phyloP scores from a whole-genome alignment of 1,140 invertebrate species.

The Zaprionus ornatus region DNA sequence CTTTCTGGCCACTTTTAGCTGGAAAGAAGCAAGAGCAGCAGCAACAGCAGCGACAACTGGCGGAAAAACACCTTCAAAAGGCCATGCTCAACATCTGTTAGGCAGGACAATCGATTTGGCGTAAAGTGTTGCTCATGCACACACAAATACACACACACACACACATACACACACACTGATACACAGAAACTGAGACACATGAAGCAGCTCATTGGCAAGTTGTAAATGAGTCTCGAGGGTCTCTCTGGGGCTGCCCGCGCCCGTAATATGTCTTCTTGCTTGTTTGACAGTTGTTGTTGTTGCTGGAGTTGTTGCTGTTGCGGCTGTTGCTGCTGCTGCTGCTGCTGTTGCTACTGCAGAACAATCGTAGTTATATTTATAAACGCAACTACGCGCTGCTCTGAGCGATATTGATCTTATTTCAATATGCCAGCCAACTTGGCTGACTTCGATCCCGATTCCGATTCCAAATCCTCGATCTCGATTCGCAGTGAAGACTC shows the following conservation, averaged over 20 bases:
- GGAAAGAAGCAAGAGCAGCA: background rate
- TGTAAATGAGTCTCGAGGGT: constrained; percentile 77
- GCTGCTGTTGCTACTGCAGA: constrained; percentile 35
- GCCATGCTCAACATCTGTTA: constrained; percentile 76
- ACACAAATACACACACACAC: constrained; percentile 29
- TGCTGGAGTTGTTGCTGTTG: constrained; percentile 29
- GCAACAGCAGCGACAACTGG: constrained; percentile 37
- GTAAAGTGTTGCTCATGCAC: constrained; percentile 66
- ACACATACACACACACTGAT: background rate
- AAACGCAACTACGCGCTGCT: constrained; percentile 78
- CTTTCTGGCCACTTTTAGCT: constrained; percentile 1
- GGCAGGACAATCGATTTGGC: constrained; percentile 76
- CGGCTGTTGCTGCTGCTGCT: constrained; percentile 9
- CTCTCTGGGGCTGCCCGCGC: constrained; percentile 52
- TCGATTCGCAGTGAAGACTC: constrained; percentile 10
- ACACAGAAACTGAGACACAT: constrained; percentile 27
- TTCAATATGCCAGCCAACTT: constrained; percentile 70
- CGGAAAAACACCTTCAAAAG: constrained; percentile 70
- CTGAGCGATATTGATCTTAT: constrained; percentile 79
- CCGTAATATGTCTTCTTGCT: constrained; percentile 83
- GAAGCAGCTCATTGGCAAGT: constrained; percentile 54
- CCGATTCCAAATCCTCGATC: background rate
- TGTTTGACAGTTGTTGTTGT: constrained; percentile 83
- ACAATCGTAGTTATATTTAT: constrained; percentile 76
- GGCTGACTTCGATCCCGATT: constrained; percentile 26